Evolutionary conservation across 2,888 invertebrate genomes (phyloP), one percentile per base, ranked within the genome.

Genomic region (Meiosimyza platycephala): DNA sequence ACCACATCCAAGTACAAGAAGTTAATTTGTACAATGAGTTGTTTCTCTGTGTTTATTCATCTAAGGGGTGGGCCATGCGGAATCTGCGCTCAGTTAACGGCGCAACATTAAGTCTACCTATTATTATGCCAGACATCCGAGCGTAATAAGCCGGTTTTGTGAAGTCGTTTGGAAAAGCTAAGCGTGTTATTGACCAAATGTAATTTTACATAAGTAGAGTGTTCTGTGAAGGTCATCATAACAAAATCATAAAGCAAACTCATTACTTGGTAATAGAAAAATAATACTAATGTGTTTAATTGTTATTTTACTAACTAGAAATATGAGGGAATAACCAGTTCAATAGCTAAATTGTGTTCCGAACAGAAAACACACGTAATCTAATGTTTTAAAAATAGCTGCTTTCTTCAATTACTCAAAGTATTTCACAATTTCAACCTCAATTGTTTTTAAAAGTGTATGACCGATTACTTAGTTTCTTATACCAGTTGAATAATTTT

Each of bases 91-190:
- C 66, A 40, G 55, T 66, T 66, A 54, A 51, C 54, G 54, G 28
- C 6, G 15, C 52, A 13, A 13, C 54, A 13, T n/a, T 33, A 47
- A 40, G 66, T 54, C 40, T 40, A 40, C 66, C 52, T n/a, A 28
- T 28, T 54, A 54, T 66, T 47, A 54, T 66, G 13, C 13, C 13
- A 51, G 13, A 40, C n/a, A 22, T 47, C 40, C 48, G 40, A 40
- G 47, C 57, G 28, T 48, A 28, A 22, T 63, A 79, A 82, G 82
- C 82, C 81, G 83, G 74, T 81, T 82, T 83, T 80, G 82, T 72
- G 77, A 72, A 81, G 68, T 83, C 82, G 77, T 77, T 79, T 78
- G 83, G 81, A 62, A 70, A 22, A 54, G 62, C 52, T 33, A 13
- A 9, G 33, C 69, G 28, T 54, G 64, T 50, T 52, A 62, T 52